phyloP scores from a whole-genome alignment of 2,888 invertebrate species.

The Pseudococcus jackbeardsleyi region DNA sequence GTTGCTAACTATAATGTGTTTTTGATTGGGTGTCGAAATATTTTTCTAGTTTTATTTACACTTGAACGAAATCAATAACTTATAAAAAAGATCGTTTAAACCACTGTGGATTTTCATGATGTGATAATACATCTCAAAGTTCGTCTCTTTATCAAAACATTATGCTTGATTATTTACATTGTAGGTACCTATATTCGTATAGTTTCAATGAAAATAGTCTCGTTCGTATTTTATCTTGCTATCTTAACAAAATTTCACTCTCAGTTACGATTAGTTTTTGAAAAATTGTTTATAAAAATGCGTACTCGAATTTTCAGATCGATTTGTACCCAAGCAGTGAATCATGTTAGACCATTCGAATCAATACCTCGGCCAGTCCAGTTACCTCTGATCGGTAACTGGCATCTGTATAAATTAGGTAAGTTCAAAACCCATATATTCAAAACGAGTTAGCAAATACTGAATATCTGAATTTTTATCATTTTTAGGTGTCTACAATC shows the following conservation, averaged over 20 bases:
- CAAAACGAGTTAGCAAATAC: not conserved
- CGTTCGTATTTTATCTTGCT: too few relatives aligned
- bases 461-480: not conserved
- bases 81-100: too few relatives aligned
- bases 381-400: conserved; percentile 69
- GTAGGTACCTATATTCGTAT: not conserved
- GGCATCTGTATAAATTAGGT: conserved; percentile 69
- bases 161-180: not conserved
- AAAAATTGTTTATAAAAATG: too few relatives aligned
- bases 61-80: too few relatives aligned
- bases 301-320: not conserved
- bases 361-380: conserved; percentile 69
- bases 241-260: too few relatives aligned
- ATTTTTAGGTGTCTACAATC: conserved; percentile 68
- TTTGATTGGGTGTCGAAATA: too few relatives aligned
- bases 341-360: conserved; percentile 66
- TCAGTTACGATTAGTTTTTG: too few relatives aligned
- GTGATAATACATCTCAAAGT: too few relatives aligned
- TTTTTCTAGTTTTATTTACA: too few relatives aligned
- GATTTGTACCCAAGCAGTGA: not conserved
- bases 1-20: too few relatives aligned
- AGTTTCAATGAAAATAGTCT: too few relatives aligned
- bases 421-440: conserved; percentile 63
- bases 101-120: too few relatives aligned
- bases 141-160: not conserved